Evolutionary conservation across 2,888 invertebrate species (phyloP).

Genomic region (Zelleria hepariella): DNA sequence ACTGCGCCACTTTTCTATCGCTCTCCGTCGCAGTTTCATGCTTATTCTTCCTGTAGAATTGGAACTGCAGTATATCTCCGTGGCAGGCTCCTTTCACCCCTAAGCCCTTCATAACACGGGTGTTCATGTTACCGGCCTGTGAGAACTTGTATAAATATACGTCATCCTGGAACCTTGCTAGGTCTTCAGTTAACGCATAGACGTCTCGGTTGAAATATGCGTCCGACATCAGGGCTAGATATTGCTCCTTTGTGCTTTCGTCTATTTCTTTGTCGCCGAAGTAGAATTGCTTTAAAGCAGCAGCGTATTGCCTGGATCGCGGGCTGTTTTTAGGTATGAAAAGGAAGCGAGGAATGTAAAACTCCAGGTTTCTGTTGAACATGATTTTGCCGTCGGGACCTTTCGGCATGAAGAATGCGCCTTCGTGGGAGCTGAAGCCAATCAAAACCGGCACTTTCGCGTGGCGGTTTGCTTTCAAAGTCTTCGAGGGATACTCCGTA

Average conservation of each 20-base stretch:
- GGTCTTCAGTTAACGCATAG: conserved; percentile 27
- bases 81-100: conserved; percentile 45
- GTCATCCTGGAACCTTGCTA: conserved; percentile 25
- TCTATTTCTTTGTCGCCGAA: conserved; percentile 27
- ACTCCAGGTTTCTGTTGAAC: conserved; percentile 34
- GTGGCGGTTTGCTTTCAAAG: conserved; percentile 28
- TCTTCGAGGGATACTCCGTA: conserved; percentile 31
- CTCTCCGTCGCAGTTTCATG: conserved; percentile 23
- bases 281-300: conserved; percentile 33
- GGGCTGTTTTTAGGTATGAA: conserved; percentile 20
- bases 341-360: conserved; percentile 37
- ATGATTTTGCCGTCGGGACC: conserved; percentile 29
- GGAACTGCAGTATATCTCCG: conserved; percentile 50
- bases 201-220: conserved; percentile 37
- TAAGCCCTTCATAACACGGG: conserved; percentile 37
- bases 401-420: conserved; percentile 34
- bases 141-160: conserved; percentile 39
- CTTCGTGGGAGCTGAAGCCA: conserved; percentile 41
- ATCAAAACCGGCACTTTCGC: conserved; percentile 37
- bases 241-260: conserved; percentile 25
- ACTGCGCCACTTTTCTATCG: conserved; percentile 34
- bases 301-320: conserved; percentile 21
- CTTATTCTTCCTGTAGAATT: conserved; percentile 46
- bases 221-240: conserved; percentile 39
- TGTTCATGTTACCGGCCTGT: conserved; percentile 44